phyloP scores from a whole-genome alignment of 2,888 invertebrate genomes.

The Diabrotica balteata region DNA sequence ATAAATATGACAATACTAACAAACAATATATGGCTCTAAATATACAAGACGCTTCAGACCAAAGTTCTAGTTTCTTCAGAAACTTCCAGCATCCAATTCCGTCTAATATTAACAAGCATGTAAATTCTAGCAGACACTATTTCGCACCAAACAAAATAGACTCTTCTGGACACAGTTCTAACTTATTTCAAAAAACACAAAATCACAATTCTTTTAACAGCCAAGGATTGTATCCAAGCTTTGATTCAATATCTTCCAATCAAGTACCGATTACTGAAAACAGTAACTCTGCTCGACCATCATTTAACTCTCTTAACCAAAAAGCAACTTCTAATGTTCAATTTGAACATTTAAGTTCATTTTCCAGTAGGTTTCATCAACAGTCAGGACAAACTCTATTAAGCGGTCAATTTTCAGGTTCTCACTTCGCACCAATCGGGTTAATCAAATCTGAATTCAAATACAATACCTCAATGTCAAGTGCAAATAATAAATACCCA shows the following conservation, averaged over 20 bases:
- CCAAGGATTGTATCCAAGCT: too few species aligned
- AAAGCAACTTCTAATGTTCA: not conserved
- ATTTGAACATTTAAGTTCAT: not conserved
- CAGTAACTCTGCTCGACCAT: not conserved
- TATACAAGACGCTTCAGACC: slow-evolving; percentile 10
- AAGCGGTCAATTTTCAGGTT: not conserved
- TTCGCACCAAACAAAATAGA: not conserved
- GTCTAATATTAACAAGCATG: not conserved
- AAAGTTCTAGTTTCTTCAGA: slow-evolving; percentile 9
- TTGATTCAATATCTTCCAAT: too few species aligned
- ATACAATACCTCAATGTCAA: not conserved
- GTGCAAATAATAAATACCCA: not conserved
- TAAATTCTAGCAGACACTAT: not conserved
- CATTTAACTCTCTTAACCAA: not conserved
- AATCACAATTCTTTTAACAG: too few species aligned
- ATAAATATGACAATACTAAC: not conserved
- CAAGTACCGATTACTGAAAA: too few species aligned
- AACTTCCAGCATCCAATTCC: slow-evolving; percentile 7
- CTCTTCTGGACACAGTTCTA: not conserved
- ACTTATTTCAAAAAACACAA: not conserved
- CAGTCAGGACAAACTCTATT: too few species aligned
- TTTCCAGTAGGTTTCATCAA: too few species aligned
- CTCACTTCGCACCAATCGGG: slow-evolving; percentile 8
- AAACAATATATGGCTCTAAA: slow-evolving; percentile 14
- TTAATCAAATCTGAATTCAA: slow-evolving; percentile 37